Conservation (phyloP, 2,113 vertebrate genomes). For the Cichladusa arquata region DNA sequence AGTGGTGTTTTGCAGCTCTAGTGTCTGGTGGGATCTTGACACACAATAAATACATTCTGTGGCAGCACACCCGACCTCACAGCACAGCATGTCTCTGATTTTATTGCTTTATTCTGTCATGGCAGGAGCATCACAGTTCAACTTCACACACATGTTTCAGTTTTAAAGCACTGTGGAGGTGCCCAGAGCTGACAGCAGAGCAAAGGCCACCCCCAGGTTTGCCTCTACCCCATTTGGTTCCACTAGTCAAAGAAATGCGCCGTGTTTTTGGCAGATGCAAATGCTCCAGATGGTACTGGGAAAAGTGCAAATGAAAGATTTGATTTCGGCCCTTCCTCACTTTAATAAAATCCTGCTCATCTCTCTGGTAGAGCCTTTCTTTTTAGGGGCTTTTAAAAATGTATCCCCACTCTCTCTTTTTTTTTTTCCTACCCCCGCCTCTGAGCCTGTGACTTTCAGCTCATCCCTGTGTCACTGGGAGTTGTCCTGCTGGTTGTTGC, state of each 20-base stretch:
- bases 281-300: constrained; percentile 28
- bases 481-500: not conserved
- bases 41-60: not conserved
- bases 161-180: not conserved
- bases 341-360: not conserved
- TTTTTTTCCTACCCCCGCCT: not conserved
- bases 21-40: not conserved
- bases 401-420: not conserved
- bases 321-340: not conserved
- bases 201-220: constrained; percentile 2
- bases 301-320: constrained; percentile 32
- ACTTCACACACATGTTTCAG: not conserved
- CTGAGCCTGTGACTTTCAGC: not conserved
- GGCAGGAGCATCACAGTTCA: not conserved
- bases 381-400: not conserved
- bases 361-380: not conserved
- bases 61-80: not conserved
- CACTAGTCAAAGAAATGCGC: rapidly evolving
- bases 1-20: not conserved
- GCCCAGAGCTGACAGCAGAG: not conserved
- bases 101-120: not conserved
- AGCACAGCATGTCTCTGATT: not conserved
- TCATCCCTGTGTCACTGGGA: not conserved
- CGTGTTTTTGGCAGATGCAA: constrained; percentile 24
- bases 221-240: not conserved